These are phyloP conservation scores for Mercenaria mercenaria DNA, from an alignment of 1,140 invertebrate species.

Conservation along the genomic window DNA sequence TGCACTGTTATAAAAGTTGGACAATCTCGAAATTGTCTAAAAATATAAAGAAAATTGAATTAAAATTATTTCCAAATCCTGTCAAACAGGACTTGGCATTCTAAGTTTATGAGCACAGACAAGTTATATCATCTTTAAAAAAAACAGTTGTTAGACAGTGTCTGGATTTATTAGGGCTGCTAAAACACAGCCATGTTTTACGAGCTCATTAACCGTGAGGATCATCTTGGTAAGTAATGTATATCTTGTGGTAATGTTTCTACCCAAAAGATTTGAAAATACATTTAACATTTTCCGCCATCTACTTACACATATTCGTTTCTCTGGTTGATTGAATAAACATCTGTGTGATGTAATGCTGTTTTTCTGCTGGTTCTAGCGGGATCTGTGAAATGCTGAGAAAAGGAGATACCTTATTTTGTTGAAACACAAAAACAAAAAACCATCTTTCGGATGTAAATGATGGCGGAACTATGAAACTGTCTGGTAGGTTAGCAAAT, in stretches of 20 bases:
- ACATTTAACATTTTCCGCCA: constrained; percentile 31
- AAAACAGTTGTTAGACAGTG: too few species aligned
- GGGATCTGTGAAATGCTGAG: neutral
- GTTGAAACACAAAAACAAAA: neutral
- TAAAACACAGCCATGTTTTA: neutral
- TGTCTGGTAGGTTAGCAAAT: neutral
- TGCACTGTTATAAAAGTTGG: too few species aligned
- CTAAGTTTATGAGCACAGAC: neutral
- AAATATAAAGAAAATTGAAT: too few species aligned
- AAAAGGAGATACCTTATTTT: neutral
- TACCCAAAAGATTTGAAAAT: neutral
- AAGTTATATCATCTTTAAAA: neutral
- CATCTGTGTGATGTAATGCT: constrained; percentile 15
- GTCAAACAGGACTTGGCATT: neutral
- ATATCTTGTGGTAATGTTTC: neutral
- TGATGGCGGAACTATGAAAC: neutral
- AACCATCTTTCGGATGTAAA: neutral
- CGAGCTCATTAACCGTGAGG: neutral
- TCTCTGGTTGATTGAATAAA: neutral
- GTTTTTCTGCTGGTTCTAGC: neutral
- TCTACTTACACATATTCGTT: neutral
- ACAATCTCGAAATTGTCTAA: too few species aligned
- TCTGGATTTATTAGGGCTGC: neutral
- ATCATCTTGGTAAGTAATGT: constrained; percentile 2
- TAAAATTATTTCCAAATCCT: too few species aligned